phyloP scores from a whole-genome alignment of 2,797 vertebrate species.

The Sarcophilus harrisii region DNA sequence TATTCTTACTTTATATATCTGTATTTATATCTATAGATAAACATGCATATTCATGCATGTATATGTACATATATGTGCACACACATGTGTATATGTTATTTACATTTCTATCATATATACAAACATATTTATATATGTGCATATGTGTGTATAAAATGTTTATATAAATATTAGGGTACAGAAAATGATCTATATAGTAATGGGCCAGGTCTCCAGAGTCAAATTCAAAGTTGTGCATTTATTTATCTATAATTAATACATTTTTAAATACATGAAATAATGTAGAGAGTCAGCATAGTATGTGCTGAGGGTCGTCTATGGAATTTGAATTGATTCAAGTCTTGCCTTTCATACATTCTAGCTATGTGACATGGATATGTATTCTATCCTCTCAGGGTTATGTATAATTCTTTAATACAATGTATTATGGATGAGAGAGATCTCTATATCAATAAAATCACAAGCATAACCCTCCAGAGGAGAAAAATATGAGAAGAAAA shows the following conservation, averaged over 20 bases:
- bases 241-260: not conserved
- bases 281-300: not conserved
- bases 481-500: not conserved
- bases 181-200: not conserved
- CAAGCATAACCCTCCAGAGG: too few relatives aligned
- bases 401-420: not conserved
- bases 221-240: not conserved
- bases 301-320: not conserved
- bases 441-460: not conserved
- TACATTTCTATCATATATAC: too few relatives aligned
- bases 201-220: not conserved
- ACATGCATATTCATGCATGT: too few relatives aligned
- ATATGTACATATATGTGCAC: too few relatives aligned
- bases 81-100: too few relatives aligned
- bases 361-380: not conserved
- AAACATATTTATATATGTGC: too few relatives aligned
- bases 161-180: not conserved
- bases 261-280: not conserved
- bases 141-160: too few relatives aligned
- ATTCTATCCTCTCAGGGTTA: not conserved
- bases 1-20: not conserved
- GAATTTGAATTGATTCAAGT: not conserved
- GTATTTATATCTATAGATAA: too few relatives aligned
- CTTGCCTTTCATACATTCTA: not conserved
- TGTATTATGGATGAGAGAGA: not conserved